Conservation (phyloP, 2,888 invertebrate genomes). For the Nasonovia ribisnigri region DNA sequence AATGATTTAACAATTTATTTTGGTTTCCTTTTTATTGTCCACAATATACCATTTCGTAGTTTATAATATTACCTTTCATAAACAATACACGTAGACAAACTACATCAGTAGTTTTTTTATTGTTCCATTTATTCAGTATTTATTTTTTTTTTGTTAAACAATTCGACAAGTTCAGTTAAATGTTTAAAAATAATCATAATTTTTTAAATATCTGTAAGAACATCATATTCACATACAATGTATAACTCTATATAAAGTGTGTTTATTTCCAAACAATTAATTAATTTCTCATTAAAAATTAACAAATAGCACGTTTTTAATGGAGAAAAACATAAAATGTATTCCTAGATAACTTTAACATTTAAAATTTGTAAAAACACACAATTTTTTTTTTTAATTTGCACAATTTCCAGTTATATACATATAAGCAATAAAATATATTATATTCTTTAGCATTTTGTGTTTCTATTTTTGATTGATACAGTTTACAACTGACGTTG, state of each 20-base stretch:
- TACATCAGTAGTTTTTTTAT: not conserved
- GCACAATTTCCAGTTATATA: not conserved
- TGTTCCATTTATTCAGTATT: not conserved
- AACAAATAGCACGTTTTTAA: not conserved
- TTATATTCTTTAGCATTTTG: not conserved
- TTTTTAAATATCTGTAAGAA: not conserved
- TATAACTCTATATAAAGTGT: not conserved
- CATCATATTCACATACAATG: not conserved
- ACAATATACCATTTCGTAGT: not conserved
- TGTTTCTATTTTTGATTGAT: too few relatives aligned
- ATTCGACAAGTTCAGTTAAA: not conserved
- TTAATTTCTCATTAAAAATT: not conserved
- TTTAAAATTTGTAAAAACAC: not conserved
- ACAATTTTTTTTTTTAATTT: not conserved
- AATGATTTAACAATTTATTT: not conserved
- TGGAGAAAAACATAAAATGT: not conserved
- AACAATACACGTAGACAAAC: not conserved
- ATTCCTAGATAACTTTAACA: not conserved
- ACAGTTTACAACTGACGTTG: not conserved
- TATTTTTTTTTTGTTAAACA: not conserved
- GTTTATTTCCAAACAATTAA: not conserved
- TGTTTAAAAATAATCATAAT: not conserved
- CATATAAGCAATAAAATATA: not conserved
- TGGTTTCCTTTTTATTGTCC: slow-evolving; percentile 1
- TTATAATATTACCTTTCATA: not conserved